Base-by-base conservation (phyloP, 2,113 vertebrate species). In the Plecturocebus donacophilus region DNA sequence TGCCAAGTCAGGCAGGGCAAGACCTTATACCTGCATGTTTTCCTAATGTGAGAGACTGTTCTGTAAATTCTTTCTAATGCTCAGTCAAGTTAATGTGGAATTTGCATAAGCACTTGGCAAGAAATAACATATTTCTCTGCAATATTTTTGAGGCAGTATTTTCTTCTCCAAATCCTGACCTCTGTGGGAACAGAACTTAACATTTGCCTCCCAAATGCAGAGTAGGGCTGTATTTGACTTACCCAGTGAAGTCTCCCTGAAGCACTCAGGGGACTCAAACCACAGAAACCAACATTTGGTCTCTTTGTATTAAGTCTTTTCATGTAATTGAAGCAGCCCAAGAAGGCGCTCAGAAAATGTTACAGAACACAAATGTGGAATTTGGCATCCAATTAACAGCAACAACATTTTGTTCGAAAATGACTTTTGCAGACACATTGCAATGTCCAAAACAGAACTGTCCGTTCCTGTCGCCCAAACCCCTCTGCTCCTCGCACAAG, bases 241-340 rank as follows among this genome's bases (percentile, higher is more conserved):
- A 56, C 21, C 58, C 35, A 89, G 71, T 81, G 84, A 9, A 1
- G 23, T 40, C 94, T 97, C 86, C 82, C 64, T 87, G 83, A 92
- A 97, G 40, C 54, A n/a, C 35, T 88, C 95, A 90, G 91, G 88
- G 96, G 91, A 96, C 91, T 95, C 97, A 97, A 97, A 94, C 86
- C 87, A 82, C 45, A 97, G 95, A 85, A 79, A 97, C 2, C 66
- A 97, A 61, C 52, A 42, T 82, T 96, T 94, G 66, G 81, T 92
- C 58, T 97, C 95, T 96, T 96, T 92, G 68, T 87, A 79, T 25
- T 66, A 47, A 85, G 54, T 80, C 61, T 84, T 90, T 80, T 42
- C 77, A 20, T 61, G n/a, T 38, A 30, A 70, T 68, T 10, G 14
- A 90, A 75, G 54, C 73, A 64, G 42, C n/a, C 40, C 8, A 58